A percentile compares a stretch with the other conserved stretches of the same genome.
phyloP scores from a whole-genome alignment of 2,888 invertebrate species.

The Hydropsyche betteni region DNA sequence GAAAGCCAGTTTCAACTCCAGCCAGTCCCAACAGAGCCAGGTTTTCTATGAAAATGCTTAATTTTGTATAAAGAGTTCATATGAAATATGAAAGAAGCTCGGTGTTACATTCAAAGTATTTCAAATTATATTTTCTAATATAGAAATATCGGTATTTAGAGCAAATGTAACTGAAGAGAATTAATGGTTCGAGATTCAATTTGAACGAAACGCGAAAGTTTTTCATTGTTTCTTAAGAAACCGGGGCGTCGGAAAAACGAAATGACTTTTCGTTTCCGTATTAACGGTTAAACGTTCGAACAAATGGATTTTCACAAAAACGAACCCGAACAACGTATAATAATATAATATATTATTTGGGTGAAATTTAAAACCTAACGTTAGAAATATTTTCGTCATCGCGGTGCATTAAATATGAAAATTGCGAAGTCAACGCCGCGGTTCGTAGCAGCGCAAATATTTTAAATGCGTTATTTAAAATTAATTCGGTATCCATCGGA shows the following conservation, averaged over 20 bases:
- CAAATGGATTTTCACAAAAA: slow-evolving; percentile 1
- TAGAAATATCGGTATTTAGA: neutral
- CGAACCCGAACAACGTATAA: neutral
- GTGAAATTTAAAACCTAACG: too few species aligned
- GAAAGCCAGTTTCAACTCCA: slow-evolving; percentile 92
- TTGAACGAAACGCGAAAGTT: slow-evolving; percentile 7
- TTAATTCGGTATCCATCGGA: slow-evolving; percentile 38
- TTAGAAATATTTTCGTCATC: neutral
- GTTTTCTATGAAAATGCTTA: slow-evolving; percentile 53
- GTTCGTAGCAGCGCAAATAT: neutral
- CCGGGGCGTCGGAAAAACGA: slow-evolving; percentile 2
- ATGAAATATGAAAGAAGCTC: too few species aligned
- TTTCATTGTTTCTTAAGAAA: slow-evolving; percentile 10
- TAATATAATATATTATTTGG: neutral
- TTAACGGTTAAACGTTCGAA: neutral
- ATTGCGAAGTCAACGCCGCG: neutral
- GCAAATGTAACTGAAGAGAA: neutral
- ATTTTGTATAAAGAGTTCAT: neutral
- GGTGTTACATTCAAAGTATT: too few species aligned
- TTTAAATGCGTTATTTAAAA: slow-evolving; percentile 38
- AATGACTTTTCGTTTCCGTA: slow-evolving; percentile 17
- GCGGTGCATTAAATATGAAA: slow-evolving; percentile 9
- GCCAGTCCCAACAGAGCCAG: slow-evolving; percentile 87
- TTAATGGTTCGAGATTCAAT: slow-evolving; percentile 21
- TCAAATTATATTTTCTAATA: too few species aligned